Base-by-base conservation (phyloP, 2,888 invertebrate species). In the Sesia bembeciformis region DNA sequence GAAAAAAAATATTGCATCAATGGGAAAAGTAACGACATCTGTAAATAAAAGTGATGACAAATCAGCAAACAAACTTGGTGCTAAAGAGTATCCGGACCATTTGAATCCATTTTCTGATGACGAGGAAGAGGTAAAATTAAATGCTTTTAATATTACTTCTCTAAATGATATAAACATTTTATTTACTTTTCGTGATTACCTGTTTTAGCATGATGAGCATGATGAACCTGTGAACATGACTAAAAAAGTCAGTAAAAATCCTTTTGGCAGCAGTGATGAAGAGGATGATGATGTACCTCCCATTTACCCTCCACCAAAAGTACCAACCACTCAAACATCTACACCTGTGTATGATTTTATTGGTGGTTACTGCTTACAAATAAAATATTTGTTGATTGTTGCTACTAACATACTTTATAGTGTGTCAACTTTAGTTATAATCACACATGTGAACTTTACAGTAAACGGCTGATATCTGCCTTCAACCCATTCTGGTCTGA, bases 21-120 rank as follows among this genome's bases (percentile, higher is more conserved):
- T n/a, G 53, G 73, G 72, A 55, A 79, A 75, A 61, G 68, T 66
- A 57, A 4, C 23, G 23, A 57, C 62, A 56, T 62, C 63, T 52
- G 43, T 56, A 49, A 53, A 59, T 46, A 56, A 68, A 64, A 55
- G 61, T 64, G 23, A 23, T 23, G 23, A 53, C 60, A 68, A 60
- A 56, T 59, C 52, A 55, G 54, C 60, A 50, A 56, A 58, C 4
- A 68, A 65, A 57, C 55, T 46, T 39, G 56, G 62, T 40, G 55
- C 59, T 52, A 74, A 74, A 59, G 63, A 75, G 60, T 96, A 97
- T 84, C 97, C 97, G 0, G 92, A 92, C 60, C 92, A 94, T 70
- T 87, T 96, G 60, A 97, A 97, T 90, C 97, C 97, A 4, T 97
- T 97, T 82, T 93, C 91, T 42, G 94, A 93, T 63, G 94, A 94